Percentiles rank a stretch among this genome's conserved stretches.
These are phyloP conservation scores for Coregonus sp. DNA, from an alignment of 2,797 vertebrate genomes.

Conservation along the genomic window DNA sequence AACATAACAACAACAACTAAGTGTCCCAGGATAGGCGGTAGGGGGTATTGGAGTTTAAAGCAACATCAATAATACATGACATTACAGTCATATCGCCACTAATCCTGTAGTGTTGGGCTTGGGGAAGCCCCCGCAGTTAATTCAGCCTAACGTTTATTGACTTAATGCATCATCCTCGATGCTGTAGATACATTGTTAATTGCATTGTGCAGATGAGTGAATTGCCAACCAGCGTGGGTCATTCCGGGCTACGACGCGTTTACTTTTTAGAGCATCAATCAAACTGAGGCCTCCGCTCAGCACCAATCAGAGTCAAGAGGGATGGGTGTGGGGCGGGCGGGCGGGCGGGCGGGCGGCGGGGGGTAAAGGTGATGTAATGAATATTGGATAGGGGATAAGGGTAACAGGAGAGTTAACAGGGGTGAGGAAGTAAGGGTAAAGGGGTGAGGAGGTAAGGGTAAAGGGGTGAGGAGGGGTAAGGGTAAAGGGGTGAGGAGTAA, in stretches of 20 bases:
- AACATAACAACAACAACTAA: not conserved
- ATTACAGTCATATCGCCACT: slow-evolving; percentile 19
- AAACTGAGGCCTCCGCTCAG: not conserved
- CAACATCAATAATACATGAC: slow-evolving; percentile 17
- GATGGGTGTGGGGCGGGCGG: not conserved
- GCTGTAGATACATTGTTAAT: not conserved
- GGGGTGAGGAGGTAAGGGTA: no score
- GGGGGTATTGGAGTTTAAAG: slow-evolving; percentile 12
- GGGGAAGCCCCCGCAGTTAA: not conserved
- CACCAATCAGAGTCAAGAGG: not conserved
- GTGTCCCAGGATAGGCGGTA: not conserved
- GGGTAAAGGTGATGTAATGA: not conserved
- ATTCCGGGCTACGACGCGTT: not conserved
- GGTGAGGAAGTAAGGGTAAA: not conserved
- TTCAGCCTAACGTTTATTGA: slow-evolving; percentile 20
- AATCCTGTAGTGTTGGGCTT: slow-evolving; percentile 11
- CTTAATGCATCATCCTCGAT: not conserved
- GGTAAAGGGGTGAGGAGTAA: no score
- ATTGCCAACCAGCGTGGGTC: slow-evolving; percentile 9
- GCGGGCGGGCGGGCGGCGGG: no score
- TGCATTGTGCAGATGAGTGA: not conserved
- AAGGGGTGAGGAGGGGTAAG: no score
- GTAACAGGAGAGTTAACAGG: no score
- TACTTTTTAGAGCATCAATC: slow-evolving; percentile 1
- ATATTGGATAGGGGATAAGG: not conserved